Evolutionary conservation across 1,140 invertebrate species (phyloP).

Genomic region (Pseudomyrmex gracilis): DNA sequence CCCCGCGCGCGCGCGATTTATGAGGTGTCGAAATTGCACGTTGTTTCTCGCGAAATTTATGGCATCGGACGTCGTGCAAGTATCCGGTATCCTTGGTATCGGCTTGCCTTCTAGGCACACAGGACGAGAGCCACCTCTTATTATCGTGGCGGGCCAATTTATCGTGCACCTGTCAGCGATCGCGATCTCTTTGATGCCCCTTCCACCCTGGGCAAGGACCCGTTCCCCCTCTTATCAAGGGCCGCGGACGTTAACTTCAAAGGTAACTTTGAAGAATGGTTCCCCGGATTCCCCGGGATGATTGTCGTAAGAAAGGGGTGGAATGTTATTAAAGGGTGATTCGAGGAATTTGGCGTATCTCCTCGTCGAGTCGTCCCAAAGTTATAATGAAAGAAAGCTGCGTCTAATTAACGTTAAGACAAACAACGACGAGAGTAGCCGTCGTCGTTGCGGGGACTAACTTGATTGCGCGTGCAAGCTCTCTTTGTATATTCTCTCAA

Average conservation of each 20-base stretch:
- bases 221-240: not conserved
- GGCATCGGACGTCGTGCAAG: slow-evolving; percentile 51
- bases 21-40: slow-evolving; percentile 79
- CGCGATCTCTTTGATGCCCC: slow-evolving; percentile 73
- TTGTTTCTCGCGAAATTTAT: slow-evolving; percentile 72
- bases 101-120: slow-evolving; percentile 62
- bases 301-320: slow-evolving; percentile 73
- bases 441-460: slow-evolving; percentile 1
- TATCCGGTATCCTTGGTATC: slow-evolving; percentile 65
- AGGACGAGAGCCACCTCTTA: slow-evolving; percentile 64
- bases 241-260: slow-evolving; percentile 69
- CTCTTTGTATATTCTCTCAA: slow-evolving; percentile 2
- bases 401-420: slow-evolving; percentile 71
- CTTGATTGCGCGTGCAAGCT: slow-evolving; percentile 38
- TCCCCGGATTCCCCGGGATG: slow-evolving; percentile 52
- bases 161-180: slow-evolving; percentile 75
- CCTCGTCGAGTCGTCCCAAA: slow-evolving; percentile 54
- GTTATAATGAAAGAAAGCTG: slow-evolving; percentile 69
- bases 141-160: slow-evolving; percentile 71
- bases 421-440: slow-evolving; percentile 61
- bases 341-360: slow-evolving; percentile 58
- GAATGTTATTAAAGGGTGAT: slow-evolving; percentile 71
- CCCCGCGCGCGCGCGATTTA: slow-evolving; percentile 66
- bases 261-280: slow-evolving; percentile 67
- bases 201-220: not conserved